These are phyloP conservation scores for Alectura lathami DNA, from an alignment of 2,113 vertebrate species.

Conservation along the genomic window DNA sequence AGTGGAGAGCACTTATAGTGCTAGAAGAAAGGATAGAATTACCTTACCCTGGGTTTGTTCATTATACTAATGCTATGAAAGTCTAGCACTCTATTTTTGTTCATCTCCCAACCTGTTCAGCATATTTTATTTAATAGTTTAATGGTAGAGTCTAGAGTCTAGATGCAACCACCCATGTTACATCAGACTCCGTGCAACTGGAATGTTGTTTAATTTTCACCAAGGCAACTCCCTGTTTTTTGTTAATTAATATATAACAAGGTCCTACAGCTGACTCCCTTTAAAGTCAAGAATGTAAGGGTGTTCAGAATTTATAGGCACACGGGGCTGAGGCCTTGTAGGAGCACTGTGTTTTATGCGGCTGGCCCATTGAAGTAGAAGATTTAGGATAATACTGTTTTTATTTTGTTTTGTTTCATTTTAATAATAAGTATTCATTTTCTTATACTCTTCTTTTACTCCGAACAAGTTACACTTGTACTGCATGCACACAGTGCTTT, in stretches of 20 bases:
- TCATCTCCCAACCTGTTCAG: constrained; percentile 42
- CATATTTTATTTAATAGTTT: constrained; percentile 56
- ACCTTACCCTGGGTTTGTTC: background rate
- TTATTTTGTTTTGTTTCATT: background rate
- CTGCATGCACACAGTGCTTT: background rate
- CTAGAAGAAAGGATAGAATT: background rate
- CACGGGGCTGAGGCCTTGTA: background rate
- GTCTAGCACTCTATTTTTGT: constrained; percentile 7
- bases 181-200: constrained; percentile 45
- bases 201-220: constrained; percentile 65
- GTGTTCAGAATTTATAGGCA: constrained; percentile 2
- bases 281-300: background rate
- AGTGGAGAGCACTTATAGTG: background rate
- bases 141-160: constrained; percentile 33
- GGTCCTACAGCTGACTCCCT: background rate
- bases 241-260: constrained; percentile 52
- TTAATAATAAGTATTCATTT: background rate
- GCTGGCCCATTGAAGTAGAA: background rate
- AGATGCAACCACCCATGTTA: constrained; percentile 54
- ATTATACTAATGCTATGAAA: background rate
- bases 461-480: background rate
- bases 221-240: constrained; percentile 42
- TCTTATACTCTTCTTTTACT: constrained; percentile 12
- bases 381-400: background rate
- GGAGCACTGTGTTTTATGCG: background rate